These are phyloP conservation scores for Lycia hirtaria DNA, from an alignment of 2,888 invertebrate genomes.

Conservation along the genomic window DNA sequence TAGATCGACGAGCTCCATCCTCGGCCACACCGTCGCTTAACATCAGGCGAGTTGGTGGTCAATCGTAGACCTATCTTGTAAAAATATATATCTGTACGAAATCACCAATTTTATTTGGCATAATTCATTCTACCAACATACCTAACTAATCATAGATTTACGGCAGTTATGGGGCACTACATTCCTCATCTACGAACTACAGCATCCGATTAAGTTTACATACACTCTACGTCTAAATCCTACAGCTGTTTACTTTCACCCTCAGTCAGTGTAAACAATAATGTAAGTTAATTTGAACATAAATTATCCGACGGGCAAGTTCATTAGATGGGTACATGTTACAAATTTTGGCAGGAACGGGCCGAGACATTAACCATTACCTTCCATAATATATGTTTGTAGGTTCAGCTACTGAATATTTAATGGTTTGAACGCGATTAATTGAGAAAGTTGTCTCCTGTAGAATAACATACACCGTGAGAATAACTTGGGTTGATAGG, in stretches of 20 bases:
- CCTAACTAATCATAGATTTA: no score
- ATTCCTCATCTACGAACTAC: no score
- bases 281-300: conserved; percentile 44
- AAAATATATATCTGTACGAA: no score
- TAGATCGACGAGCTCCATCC: no score
- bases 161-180: neutral
- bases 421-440: conserved; percentile 15
- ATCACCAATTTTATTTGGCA: no score
- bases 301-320: conserved; percentile 41
- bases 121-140: no score
- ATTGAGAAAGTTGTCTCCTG: conserved; percentile 7
- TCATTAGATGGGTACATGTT: conserved; percentile 47
- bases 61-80: no score
- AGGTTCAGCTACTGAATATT: conserved; percentile 22
- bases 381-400: conserved; percentile 29
- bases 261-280: conserved; percentile 36
- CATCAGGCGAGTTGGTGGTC: no score
- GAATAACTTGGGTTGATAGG: no score
- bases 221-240: neutral
- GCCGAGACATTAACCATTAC: conserved; percentile 32
- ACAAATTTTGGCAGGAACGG: conserved; percentile 40
- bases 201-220: conserved; percentile 6
- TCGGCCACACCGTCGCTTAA: no score
- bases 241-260: conserved; percentile 9
- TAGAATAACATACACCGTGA: neutral